Percentiles rank a stretch among this genome's conserved stretches.
Conservation (phyloP, 2,113 vertebrate species). For the Brienomyrus longianalis region DNA sequence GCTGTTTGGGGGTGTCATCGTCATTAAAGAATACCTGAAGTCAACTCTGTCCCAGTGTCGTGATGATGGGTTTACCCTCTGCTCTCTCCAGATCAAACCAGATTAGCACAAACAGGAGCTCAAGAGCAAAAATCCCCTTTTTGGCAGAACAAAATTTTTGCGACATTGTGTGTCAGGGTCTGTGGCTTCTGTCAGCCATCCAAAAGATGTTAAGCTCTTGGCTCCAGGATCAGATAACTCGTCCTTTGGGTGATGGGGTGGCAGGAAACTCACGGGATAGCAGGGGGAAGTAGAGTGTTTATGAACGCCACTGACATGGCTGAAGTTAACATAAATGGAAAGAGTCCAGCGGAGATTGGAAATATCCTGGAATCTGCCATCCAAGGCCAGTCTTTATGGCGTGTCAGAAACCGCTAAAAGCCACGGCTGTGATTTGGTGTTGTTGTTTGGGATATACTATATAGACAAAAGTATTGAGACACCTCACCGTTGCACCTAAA, state of each 20-base stretch:
- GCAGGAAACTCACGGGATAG: neutral
- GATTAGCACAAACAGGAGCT: neutral
- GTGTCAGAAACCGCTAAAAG: neutral
- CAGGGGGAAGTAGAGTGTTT: neutral
- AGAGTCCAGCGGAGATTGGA: neutral
- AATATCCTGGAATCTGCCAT: neutral
- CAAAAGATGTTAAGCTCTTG: neutral
- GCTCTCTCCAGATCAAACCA: neutral
- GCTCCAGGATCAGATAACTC: neutral
- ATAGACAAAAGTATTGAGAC: neutral
- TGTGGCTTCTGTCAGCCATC: neutral
- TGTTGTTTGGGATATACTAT: neutral
- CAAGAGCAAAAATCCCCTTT: neutral
- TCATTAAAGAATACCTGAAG: neutral
- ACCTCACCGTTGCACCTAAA: neutral
- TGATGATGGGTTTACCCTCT: neutral
- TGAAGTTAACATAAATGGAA: neutral
- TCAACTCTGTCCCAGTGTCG: neutral
- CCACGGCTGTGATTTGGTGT: neutral
- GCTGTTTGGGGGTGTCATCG: neutral
- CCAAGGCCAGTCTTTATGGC: neutral
- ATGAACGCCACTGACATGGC: neutral
- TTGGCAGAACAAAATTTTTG: slow-evolving; percentile 1
- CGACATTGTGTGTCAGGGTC: neutral
- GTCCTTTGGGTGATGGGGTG: neutral